Evolutionary conservation across 1,140 invertebrate genomes (phyloP).

Genomic region (Meloidogyne floridensis): DNA sequence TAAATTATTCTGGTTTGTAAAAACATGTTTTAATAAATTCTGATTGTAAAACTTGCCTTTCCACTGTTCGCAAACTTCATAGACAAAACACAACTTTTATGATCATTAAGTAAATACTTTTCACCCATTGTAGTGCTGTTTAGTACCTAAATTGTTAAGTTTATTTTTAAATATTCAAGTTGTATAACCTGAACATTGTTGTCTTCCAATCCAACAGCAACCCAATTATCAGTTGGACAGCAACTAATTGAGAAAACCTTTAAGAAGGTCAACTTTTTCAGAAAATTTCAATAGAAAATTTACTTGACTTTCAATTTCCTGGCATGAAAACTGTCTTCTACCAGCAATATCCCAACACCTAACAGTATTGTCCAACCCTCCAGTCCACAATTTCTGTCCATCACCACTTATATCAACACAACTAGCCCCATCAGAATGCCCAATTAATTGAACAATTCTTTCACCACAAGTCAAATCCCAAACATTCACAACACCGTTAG

Average conservation of each 20-base stretch:
- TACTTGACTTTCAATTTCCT: constrained; percentile 75
- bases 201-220: constrained; percentile 81
- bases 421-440: constrained; percentile 90
- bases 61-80: constrained; percentile 92
- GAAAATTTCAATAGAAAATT: too few relatives aligned
- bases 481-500: constrained; percentile 90
- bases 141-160: constrained; percentile 66
- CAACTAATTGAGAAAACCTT: constrained; percentile 96
- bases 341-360: constrained; percentile 93
- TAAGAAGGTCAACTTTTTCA: constrained; percentile 68
- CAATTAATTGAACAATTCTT: constrained; percentile 82
- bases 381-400: constrained; percentile 91
- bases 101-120: constrained; percentile 93
- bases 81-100: constrained; percentile 97
- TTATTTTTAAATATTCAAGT: too few relatives aligned
- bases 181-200: constrained; percentile 83
- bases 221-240: constrained; percentile 88
- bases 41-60: constrained; percentile 21
- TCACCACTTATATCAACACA: constrained; percentile 97
- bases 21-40: too few relatives aligned
- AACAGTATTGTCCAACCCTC: constrained; percentile 92
- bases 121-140: constrained; percentile 85
- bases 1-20: too few relatives aligned
- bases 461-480: constrained; percentile 92
- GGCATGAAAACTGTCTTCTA: constrained; percentile 68